Evolutionary conservation across 2,888 invertebrate species (phyloP), one percentile per base, ranked within the genome.

Genomic region (Euzophera pinguis): DNA sequence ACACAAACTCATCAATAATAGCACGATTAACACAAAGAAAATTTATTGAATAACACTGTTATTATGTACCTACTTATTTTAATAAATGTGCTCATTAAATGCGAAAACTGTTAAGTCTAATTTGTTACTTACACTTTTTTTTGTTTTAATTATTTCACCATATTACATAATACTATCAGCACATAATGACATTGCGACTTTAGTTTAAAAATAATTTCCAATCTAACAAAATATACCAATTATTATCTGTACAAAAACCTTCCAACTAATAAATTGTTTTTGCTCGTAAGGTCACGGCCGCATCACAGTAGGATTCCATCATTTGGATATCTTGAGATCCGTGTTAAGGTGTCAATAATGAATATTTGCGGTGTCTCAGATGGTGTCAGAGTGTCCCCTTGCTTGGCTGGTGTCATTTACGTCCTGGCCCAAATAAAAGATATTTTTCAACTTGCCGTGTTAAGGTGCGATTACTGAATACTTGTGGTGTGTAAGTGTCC

Each of bases 321-420:
- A 50, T 50, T 42, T 16, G 12, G 10, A 34, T 41, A 50, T 41
- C 42, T 45, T 32, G 14, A 42, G 73, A 79, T 81, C 75, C 71
- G 77, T 77, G 80, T 81, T 76, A 81, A 83, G 73, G 79, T 79
- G 81, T 80, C 75, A 81, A 80, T 79, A 75, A 76, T 73, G 73
- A 70, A 71, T 71, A 73, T 75, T 71, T 64, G 64, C 60, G 61
- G 64, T 48, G 32, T 50, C 58, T 34, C 45, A 45, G 32, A 10
- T 29, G 16, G 10, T 45, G 32, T 14, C 32, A 34, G 45, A 16
- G 32, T 29, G 16, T 32, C 14, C 32, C 41, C 12, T 13, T 1
- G 9, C 10, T 45, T 32, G 32, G 22, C 7, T 9, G 8, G 14
- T 13, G 14, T 10, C n/a, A 32, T 45, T 34, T 32, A 45, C 32